A percentile compares a stretch with the other conserved stretches of the same genome.
Evolutionary conservation across 2,888 invertebrate genomes (phyloP).

Genomic region (Balanococcus diminutus): DNA sequence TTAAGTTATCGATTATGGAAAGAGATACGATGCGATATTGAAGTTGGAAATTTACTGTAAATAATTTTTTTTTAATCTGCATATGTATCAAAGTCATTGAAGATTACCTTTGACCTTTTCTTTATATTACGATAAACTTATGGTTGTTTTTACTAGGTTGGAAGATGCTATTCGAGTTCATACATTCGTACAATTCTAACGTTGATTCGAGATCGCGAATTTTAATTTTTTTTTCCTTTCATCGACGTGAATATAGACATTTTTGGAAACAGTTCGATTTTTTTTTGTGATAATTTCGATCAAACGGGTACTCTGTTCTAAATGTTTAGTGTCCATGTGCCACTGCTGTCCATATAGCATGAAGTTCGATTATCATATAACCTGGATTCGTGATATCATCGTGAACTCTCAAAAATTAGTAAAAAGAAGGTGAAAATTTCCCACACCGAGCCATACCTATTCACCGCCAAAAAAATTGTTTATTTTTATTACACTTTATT

Average conservation of each 20-base stretch:
- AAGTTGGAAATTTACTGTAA: conserved; percentile 49
- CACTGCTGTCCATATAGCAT: conserved; percentile 57
- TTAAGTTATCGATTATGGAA: conserved; percentile 30
- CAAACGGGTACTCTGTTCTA: conserved; percentile 18
- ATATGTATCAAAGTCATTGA: conserved; percentile 1
- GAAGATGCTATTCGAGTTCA: conserved; percentile 12
- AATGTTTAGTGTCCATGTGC: conserved; percentile 54
- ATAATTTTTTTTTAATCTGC: conserved; percentile 42
- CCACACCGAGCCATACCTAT: background rate
- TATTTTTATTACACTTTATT: background rate
- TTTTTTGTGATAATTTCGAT: conserved; percentile 49
- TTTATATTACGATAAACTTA: conserved; percentile 29
- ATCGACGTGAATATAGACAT: background rate
- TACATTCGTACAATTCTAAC: background rate
- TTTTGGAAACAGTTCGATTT: background rate
- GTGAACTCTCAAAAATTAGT: conserved; percentile 91
- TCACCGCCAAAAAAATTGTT: background rate
- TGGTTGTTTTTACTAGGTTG: conserved; percentile 12
- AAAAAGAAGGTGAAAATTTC: conserved; percentile 80
- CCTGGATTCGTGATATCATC: conserved; percentile 91
- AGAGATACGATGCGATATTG: conserved; percentile 22
- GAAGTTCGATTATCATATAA: conserved; percentile 72
- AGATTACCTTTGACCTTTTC: conserved; percentile 47
- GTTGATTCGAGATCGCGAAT: background rate
- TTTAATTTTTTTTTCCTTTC: background rate